A percentile compares a stretch with the other conserved stretches of the same genome.
Conservation (phyloP, 1,140 invertebrate species). For the Adelges cooleyi region DNA sequence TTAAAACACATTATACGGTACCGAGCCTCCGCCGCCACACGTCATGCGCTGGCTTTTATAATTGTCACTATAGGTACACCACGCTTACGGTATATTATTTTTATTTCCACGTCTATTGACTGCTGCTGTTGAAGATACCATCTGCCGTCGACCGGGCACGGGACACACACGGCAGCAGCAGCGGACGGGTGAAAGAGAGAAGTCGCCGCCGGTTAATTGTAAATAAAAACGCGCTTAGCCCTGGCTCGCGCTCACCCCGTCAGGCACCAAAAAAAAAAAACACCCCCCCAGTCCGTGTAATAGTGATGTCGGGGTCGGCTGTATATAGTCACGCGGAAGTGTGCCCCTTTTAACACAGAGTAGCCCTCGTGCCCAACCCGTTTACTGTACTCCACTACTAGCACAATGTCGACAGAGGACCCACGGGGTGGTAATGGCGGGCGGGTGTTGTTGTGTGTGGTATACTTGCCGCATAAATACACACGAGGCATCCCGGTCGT, state of each 20-base stretch:
- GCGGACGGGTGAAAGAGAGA: neutral
- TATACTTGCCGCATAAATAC: no score
- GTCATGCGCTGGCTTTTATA: no score
- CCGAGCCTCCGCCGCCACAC: neutral
- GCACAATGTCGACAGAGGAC: neutral
- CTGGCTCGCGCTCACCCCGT: neutral
- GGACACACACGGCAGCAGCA: neutral
- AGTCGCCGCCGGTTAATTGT: no score
- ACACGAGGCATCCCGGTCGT: neutral
- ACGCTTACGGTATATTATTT: no score
- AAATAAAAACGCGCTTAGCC: neutral
- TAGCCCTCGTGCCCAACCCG: conserved; percentile 25
- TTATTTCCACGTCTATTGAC: no score
- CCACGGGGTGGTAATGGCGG: neutral
- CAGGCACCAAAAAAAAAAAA: neutral
- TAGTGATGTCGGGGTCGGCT: neutral
- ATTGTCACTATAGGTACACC: no score
- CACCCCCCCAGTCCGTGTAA: neutral
- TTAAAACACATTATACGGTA: no score
- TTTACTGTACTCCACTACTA: no score
- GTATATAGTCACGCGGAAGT: neutral
- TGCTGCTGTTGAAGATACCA: neutral
- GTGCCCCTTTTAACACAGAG: conserved; percentile 9
- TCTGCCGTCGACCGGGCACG: conserved; percentile 4
- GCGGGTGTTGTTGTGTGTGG: no score